A percentile compares a stretch with the other conserved stretches of the same genome.
Evolutionary conservation across 2,888 invertebrate species (phyloP).

Genomic region (Torymus texanus): DNA sequence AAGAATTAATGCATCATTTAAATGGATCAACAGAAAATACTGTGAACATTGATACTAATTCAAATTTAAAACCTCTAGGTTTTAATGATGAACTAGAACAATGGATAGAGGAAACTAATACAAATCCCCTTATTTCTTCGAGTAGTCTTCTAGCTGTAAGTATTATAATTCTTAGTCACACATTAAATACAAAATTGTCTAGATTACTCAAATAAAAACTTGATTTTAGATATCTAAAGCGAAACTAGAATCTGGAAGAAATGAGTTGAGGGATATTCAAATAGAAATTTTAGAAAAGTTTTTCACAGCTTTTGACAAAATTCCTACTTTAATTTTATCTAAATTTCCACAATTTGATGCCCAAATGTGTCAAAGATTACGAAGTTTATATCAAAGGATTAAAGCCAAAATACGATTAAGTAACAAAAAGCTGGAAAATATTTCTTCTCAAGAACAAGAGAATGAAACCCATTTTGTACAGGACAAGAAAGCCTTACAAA

Average conservation of each 20-base stretch:
- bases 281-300: constrained; percentile 81
- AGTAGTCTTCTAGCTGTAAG: constrained; percentile 62
- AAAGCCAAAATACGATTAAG: constrained; percentile 77
- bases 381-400: constrained; percentile 78
- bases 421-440: constrained; percentile 64
- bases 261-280: constrained; percentile 77
- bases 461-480: constrained; percentile 6
- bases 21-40: neutral
- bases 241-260: constrained; percentile 62
- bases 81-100: constrained; percentile 63
- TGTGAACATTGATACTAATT: constrained; percentile 6
- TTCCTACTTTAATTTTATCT: constrained; percentile 79
- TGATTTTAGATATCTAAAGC: constrained; percentile 61
- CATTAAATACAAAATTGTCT: constrained; percentile 5
- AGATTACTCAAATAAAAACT: constrained; percentile 6
- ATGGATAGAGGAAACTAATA: constrained; percentile 66
- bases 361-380: constrained; percentile 78
- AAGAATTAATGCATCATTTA: constrained; percentile 3
- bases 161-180: constrained; percentile 12
- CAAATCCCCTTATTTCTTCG: constrained; percentile 63
- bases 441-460: constrained; percentile 46
- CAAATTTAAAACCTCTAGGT: constrained; percentile 65
- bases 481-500: constrained; percentile 60
- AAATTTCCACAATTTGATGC: constrained; percentile 80
- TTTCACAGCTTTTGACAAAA: constrained; percentile 79